phyloP scores from a whole-genome alignment of 2,113 vertebrate genomes.

The Charadrius vociferus region DNA sequence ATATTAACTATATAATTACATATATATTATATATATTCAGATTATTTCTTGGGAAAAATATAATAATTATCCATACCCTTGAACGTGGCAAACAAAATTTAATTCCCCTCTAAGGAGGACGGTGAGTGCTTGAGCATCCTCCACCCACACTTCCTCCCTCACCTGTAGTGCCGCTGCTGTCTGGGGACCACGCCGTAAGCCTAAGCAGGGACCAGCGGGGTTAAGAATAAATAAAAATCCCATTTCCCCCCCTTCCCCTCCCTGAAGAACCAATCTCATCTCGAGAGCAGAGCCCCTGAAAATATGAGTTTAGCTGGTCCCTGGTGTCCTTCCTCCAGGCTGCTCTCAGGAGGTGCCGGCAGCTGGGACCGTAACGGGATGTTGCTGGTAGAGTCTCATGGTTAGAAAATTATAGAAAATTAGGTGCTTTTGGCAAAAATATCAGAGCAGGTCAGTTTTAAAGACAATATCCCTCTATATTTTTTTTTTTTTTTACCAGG shows the following conservation, averaged over 20 bases:
- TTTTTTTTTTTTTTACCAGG: background rate
- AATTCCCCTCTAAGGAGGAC: background rate
- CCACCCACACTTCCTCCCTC: background rate
- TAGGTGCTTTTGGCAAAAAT: background rate
- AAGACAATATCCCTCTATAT: background rate
- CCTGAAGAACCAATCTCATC: fast-evolving
- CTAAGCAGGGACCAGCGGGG: background rate
- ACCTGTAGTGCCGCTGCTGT: background rate
- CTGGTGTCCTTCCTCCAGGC: background rate
- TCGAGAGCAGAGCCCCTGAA: background rate
- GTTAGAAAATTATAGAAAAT: background rate
- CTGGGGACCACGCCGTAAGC: fast-evolving
- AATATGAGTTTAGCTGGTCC: fast-evolving
- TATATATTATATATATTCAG: background rate
- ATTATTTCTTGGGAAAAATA: background rate
- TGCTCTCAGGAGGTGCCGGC: background rate
- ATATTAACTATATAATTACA: background rate
- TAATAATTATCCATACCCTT: background rate
- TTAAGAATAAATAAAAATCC: background rate
- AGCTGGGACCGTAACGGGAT: fast-evolving
- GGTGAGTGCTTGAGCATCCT: background rate
- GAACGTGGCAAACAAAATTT: background rate
- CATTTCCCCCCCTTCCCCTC: background rate
- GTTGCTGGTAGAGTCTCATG: background rate
- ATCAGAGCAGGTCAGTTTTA: background rate